Evolutionary conservation across 2,888 invertebrate genomes (phyloP).

Genomic region (Heliconius hortense): DNA sequence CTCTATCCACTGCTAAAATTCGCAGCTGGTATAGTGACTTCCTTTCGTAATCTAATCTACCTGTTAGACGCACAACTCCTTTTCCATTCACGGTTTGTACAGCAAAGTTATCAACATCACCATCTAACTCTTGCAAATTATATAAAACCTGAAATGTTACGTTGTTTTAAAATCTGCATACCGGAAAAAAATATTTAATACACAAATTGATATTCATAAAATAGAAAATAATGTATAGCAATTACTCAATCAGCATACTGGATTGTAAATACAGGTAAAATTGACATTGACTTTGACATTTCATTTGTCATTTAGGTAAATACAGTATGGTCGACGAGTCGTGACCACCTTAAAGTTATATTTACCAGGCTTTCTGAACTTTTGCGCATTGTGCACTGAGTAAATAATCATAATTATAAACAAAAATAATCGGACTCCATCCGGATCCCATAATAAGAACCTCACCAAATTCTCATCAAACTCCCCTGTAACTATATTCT

Average conservation of each 20-base stretch:
- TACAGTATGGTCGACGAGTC: too few species aligned
- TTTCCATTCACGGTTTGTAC: conserved; percentile 92
- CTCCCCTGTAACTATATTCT: too few species aligned
- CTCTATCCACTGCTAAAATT: conserved; percentile 91
- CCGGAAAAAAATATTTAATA: not conserved
- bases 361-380: too few species aligned
- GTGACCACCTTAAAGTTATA: too few species aligned
- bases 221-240: not conserved
- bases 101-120: conserved; percentile 88
- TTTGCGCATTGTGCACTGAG: too few species aligned
- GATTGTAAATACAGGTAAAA: not conserved
- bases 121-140: conserved; percentile 90
- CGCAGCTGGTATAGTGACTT: conserved; percentile 93
- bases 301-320: not conserved
- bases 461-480: too few species aligned
- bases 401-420: too few species aligned
- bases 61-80: conserved; percentile 89
- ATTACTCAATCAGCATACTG: not conserved
- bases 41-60: conserved; percentile 91
- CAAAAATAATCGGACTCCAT: too few species aligned
- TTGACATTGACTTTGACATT: conserved; percentile 17
- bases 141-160: conserved; percentile 86
- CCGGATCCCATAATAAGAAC: too few species aligned
- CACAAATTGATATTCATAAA: not conserved
- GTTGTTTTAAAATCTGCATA: not conserved